Conservation (phyloP, 2,113 vertebrate genomes). For the Manacus vitellinus region DNA sequence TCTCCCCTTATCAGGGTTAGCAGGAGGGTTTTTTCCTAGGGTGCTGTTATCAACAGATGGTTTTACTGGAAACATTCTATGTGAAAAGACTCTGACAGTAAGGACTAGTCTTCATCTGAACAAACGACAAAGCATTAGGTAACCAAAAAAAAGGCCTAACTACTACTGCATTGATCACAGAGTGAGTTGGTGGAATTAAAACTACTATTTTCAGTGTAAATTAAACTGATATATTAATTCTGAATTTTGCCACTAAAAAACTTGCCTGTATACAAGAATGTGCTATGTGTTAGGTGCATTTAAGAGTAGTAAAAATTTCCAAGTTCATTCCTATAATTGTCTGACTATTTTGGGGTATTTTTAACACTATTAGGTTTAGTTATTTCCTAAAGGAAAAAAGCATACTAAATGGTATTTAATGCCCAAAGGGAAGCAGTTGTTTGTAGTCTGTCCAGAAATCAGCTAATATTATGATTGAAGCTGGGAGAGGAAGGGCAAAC, state of each 20-base stretch:
- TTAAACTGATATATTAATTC: neutral
- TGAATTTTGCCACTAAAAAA: neutral
- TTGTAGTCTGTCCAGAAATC: constrained; percentile 46
- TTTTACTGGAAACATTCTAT: neutral
- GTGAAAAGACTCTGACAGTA: neutral
- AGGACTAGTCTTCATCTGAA: neutral
- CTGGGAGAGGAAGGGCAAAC: neutral
- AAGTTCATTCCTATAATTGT: neutral
- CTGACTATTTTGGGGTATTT: constrained; percentile 16
- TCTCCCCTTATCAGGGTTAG: neutral
- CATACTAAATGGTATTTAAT: constrained; percentile 27
- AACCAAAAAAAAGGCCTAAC: neutral
- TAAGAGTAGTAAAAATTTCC: constrained; percentile 4
- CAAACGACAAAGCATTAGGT: neutral
- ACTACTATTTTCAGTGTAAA: neutral
- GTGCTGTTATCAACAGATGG: neutral
- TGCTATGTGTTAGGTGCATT: neutral
- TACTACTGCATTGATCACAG: neutral
- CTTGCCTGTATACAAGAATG: neutral
- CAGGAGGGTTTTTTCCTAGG: neutral
- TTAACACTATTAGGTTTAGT: neutral
- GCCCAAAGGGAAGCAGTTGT: constrained; percentile 41
- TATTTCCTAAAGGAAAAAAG: constrained; percentile 40
- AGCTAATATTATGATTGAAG: constrained; percentile 36
- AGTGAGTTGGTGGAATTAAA: neutral